Percentiles rank a stretch among this genome's conserved stretches.
phyloP scores from a whole-genome alignment of 2,113 vertebrate species.

The Pelecanoides urinatrix region DNA sequence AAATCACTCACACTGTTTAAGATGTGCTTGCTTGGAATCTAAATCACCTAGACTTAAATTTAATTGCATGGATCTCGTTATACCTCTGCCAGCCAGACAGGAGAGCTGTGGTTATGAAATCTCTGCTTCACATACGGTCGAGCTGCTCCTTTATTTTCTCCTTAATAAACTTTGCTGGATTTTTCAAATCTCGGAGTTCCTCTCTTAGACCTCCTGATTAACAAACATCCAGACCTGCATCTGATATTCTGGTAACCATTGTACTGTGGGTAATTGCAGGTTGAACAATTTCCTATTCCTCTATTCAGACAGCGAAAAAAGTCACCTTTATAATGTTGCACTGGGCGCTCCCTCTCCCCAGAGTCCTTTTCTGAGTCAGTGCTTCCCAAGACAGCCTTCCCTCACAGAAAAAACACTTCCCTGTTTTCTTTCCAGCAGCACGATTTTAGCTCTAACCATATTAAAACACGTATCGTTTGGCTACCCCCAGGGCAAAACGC shows the following conservation, averaged over 20 bases:
- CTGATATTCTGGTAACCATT: neutral
- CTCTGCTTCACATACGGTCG: neutral
- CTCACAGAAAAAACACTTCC: neutral
- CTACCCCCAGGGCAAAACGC: neutral
- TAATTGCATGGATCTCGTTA: neutral
- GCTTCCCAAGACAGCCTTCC: neutral
- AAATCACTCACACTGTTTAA: neutral
- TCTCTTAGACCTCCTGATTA: neutral
- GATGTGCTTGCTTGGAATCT: neutral
- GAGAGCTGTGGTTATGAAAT: neutral
- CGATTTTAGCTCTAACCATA: neutral
- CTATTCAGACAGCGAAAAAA: neutral
- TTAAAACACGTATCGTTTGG: neutral
- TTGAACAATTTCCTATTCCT: neutral
- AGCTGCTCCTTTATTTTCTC: neutral
- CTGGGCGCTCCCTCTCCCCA: neutral
- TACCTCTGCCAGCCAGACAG: neutral
- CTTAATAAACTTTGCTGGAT: neutral
- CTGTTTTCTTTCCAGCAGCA: neutral
- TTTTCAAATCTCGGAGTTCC: neutral
- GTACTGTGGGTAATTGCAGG: neutral
- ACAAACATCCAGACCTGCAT: neutral
- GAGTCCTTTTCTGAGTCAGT: neutral
- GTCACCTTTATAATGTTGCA: neutral
- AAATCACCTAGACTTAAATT: constrained; percentile 6